A percentile compares a stretch with the other conserved stretches of the same genome.
phyloP scores from a whole-genome alignment of 2,888 invertebrate species.

The Hoplodrina ambigua region DNA sequence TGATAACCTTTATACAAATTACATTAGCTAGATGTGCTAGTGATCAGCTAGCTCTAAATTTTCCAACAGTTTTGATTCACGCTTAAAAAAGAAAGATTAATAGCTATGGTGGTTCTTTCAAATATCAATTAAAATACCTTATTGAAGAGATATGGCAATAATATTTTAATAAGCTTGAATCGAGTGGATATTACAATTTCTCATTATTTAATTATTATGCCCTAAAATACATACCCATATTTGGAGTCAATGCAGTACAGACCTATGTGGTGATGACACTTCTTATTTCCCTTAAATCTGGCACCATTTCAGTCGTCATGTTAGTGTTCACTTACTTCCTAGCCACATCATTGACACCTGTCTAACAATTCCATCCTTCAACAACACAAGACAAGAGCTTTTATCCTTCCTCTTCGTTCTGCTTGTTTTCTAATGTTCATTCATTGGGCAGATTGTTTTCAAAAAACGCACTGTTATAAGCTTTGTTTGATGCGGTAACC shows the following conservation, averaged over 20 bases:
- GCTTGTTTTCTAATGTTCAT: neutral
- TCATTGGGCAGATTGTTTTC: constrained; percentile 17
- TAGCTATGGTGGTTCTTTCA: neutral
- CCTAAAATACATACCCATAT: neutral
- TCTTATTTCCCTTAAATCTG: neutral
- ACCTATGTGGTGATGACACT: neutral
- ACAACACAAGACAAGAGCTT: neutral
- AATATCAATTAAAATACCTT: constrained; percentile 2
- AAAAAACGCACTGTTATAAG: constrained; percentile 14
- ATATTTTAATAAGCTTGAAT: constrained; percentile 9
- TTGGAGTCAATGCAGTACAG: neutral
- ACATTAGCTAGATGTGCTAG: neutral
- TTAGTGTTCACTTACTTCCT: neutral
- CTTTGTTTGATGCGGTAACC: constrained; percentile 25
- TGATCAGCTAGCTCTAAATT: neutral
- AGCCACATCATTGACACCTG: neutral
- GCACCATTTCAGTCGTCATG: neutral
- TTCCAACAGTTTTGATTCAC: neutral
- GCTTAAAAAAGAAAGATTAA: constrained; percentile 4
- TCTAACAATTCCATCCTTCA: neutral
- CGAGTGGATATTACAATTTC: neutral
- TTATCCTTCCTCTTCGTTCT: neutral
- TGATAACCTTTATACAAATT: constrained; percentile 30
- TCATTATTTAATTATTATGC: neutral
- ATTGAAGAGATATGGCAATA: neutral